Percentiles rank a stretch among this genome's conserved stretches.
phyloP scores from a whole-genome alignment of 30 jellyfish, hydroid and myxozoan species.

The Aurelia sp. region DNA sequence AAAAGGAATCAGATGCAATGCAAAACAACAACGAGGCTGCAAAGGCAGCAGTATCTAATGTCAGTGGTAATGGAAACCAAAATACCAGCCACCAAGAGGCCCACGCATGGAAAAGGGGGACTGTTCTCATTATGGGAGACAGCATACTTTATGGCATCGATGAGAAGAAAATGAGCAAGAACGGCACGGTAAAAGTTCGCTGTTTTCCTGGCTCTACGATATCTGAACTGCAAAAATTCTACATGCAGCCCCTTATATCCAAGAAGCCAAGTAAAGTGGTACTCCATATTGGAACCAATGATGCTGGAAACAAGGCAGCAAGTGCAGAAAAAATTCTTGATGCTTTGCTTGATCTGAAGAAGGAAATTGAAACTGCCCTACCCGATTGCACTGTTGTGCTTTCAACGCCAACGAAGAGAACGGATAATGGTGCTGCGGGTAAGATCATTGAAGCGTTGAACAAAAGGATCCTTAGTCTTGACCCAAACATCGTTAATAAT shows the following conservation, averaged over 20 bases:
- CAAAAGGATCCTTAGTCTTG: background rate
- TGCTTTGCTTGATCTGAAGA: background rate
- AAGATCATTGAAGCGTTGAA: background rate
- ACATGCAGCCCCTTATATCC: too few species aligned
- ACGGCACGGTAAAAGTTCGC: too few species aligned
- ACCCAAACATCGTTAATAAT: background rate
- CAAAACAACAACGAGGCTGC: background rate
- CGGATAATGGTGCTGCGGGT: background rate
- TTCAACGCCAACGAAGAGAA: constrained; percentile 3
- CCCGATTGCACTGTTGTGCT: constrained; percentile 16
- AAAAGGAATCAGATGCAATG: too few species aligned
- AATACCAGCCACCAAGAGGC: background rate
- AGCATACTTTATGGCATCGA: background rate
- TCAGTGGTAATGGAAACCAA: background rate
- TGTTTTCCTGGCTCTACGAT: too few species aligned
- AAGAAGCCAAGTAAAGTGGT: too few species aligned
- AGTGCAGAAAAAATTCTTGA: background rate
- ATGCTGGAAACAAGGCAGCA: background rate
- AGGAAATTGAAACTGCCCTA: background rate
- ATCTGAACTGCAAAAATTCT: too few species aligned
- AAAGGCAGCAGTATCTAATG: background rate
- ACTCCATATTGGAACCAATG: too few species aligned
- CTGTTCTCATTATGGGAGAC: constrained; percentile 28
- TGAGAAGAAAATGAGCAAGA: too few species aligned
- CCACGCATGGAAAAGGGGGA: constrained; percentile 17